Percentiles rank a stretch among this genome's conserved stretches.
These are phyloP conservation scores for Morone chrysops DNA, from an alignment of 2,113 vertebrate genomes.

Conservation along the genomic window DNA sequence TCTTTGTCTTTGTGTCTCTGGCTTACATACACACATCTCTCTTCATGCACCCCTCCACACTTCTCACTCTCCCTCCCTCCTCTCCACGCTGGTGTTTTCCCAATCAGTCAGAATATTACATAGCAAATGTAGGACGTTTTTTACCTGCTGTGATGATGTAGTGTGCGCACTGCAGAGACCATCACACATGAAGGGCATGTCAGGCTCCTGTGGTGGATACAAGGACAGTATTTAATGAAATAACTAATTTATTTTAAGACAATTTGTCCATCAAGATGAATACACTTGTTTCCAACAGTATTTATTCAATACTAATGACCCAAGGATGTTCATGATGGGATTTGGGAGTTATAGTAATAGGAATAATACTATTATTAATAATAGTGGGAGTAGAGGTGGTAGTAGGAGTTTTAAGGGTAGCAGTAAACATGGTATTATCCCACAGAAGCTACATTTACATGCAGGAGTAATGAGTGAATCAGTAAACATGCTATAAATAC, in stretches of 20 bases:
- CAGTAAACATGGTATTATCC: neutral
- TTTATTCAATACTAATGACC: conserved; percentile 8
- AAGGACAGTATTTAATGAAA: neutral
- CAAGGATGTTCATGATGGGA: neutral
- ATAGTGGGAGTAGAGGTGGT: neutral
- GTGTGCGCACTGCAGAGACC: neutral
- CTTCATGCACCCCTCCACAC: neutral
- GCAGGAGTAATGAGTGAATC: neutral
- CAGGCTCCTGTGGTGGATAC: neutral
- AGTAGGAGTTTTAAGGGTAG: neutral
- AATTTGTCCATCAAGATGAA: neutral
- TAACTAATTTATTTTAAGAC: conserved; percentile 11
- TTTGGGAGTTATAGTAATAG: neutral
- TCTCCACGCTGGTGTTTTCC: neutral
- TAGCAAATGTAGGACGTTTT: conserved; percentile 1
- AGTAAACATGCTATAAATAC: neutral
- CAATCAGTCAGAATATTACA: neutral
- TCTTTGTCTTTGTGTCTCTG: conserved; percentile 4
- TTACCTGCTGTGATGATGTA: conserved; percentile 21
- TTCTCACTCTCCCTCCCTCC: neutral
- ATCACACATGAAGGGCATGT: neutral
- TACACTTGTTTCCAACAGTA: neutral
- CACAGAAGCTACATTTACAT: neutral
- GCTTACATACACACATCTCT: neutral
- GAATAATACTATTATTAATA: neutral